Evolutionary conservation across 2,888 invertebrate species (phyloP).

Genomic region (Dysmachus trigonus): DNA sequence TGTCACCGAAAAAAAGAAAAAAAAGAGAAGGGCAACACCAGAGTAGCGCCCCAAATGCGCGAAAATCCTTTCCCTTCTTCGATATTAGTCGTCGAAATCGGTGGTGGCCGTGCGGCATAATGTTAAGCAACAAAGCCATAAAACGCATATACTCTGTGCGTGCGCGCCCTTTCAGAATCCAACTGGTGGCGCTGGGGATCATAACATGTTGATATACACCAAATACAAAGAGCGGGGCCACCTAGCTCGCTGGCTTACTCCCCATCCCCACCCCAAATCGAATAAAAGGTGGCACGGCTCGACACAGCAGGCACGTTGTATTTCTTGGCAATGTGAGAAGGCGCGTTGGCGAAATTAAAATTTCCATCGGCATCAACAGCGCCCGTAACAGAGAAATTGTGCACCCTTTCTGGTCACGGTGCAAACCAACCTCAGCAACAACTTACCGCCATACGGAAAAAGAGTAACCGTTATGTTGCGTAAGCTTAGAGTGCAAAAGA

Average conservation of each 20-base stretch:
- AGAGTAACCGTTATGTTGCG: slow-evolving; percentile 25
- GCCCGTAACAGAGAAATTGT: slow-evolving; percentile 20
- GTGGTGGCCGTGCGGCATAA: background rate
- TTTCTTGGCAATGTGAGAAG: background rate
- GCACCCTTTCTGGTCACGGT: slow-evolving; percentile 40
- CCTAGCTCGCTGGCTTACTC: background rate
- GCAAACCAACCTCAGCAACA: slow-evolving; percentile 41
- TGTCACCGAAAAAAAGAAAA: background rate
- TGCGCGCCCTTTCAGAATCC: background rate
- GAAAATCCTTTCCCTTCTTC: background rate
- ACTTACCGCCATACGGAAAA: slow-evolving; percentile 33
- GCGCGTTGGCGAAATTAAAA: slow-evolving; percentile 10
- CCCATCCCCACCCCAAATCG: background rate
- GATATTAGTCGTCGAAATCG: slow-evolving; percentile 21
- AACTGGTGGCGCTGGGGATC: slow-evolving; percentile 32
- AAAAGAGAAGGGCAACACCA: background rate
- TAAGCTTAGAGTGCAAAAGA: slow-evolving; percentile 26
- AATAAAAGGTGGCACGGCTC: background rate
- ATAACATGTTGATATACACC: slow-evolving; percentile 39
- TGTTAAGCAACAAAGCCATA: slow-evolving; percentile 32
- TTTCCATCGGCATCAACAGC: background rate
- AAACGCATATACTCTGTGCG: background rate
- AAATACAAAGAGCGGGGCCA: background rate
- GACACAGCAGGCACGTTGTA: background rate
- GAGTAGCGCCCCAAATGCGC: background rate